Base-by-base conservation (phyloP, 2,797 vertebrate genomes). In the Novumbra hubbsi region DNA sequence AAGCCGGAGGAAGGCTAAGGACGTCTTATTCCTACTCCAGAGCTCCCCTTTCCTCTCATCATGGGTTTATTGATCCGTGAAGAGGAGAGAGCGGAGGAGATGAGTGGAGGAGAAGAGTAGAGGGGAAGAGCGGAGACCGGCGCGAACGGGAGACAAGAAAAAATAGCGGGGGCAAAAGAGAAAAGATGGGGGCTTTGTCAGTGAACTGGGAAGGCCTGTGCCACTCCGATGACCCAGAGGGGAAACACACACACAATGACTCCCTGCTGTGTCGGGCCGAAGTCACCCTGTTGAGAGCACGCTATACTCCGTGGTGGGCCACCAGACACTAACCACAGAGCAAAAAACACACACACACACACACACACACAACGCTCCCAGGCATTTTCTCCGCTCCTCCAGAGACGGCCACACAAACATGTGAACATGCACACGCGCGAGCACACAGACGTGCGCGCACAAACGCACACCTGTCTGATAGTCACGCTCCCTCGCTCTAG, bases 51-150 rank as follows among this genome's bases (percentile, higher is more conserved):
- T 30, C 62, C 62, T 30, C 62, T 63, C 62, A 63, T 63, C 27
- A 63, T 63, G 62, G 27, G 27, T 27, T 63, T 63, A 63, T 63
- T 63, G 62, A 63, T 63, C 62, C 62, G 62, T 63, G 28, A 63
- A 63, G 14, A 63, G 27, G 62, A 16, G 27, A 30, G 28, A 9
- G 28, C 6, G 62, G 19, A 2, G 16, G 24, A 64, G 62, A 32
- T 27, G 28, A 16, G 21, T 3, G 30, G 5, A 30, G 62, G 24
- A 64, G 62, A 32, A 30, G 28, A 9, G 28, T 6, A 28, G 19
- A 2, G 16, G 24, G 32, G 62, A 32, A 28, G 28, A 16, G 21
- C 12, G 30, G 5, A 30, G 62, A 27, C 0, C 24, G 30, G 62
- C 30, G 62, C 15, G 27, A 63, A 27, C 30, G 27, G 27, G 60